Evolutionary conservation across 2,888 invertebrate species (phyloP), one percentile per base, ranked within the genome.

Genomic region (Caenorhabditis doughertyi): DNA sequence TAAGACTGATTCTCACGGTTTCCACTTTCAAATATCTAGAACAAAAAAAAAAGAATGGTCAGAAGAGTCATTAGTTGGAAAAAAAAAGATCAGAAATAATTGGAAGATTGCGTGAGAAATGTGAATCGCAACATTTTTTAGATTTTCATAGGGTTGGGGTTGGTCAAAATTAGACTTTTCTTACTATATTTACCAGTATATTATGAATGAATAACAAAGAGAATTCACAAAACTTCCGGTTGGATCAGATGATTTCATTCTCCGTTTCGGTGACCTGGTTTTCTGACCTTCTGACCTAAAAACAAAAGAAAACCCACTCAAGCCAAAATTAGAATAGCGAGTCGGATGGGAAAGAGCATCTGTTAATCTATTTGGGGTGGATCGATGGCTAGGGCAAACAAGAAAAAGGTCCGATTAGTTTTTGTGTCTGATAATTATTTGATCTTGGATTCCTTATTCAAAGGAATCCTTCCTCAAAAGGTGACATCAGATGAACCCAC

Each of bases 381-480:
- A 35, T 5, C 7, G 44, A 47, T n/a, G 65, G n/a, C n/a, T n/a
- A 21, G 65, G 47, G 65, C 65, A 65, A 65, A 65, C 65, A 65
- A 51, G 51, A 49, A 65, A 65, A 51, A 47, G 13, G 51, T 65
- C 32, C 55, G 56, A 47, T 42, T 56, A 70, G 27, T n/a, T 29
- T n/a, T 44, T 47, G 56, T 23, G 44, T 9, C 18, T 56, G 65
- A 51, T 77, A 77, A 77, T 77, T 77, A 60, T 67, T 77, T 62
- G 77, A 77, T 77, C 53, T 77, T 77, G 77, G 77, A 62, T 77
- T 42, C 53, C 18, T 68, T 74, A 49, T 23, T 3, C n/a, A 16
- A 32, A 23, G 16, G n/a, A 64, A 29, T 44, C 44, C n/a, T n/a
- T n/a, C n/a, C n/a, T n/a, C n/a, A n/a, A n/a, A n/a, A 64, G 47